Percentiles rank a stretch among this genome's conserved stretches.
These are phyloP conservation scores for Labeo rohita DNA, from an alignment of 2,113 vertebrate genomes.

Conservation along the genomic window DNA sequence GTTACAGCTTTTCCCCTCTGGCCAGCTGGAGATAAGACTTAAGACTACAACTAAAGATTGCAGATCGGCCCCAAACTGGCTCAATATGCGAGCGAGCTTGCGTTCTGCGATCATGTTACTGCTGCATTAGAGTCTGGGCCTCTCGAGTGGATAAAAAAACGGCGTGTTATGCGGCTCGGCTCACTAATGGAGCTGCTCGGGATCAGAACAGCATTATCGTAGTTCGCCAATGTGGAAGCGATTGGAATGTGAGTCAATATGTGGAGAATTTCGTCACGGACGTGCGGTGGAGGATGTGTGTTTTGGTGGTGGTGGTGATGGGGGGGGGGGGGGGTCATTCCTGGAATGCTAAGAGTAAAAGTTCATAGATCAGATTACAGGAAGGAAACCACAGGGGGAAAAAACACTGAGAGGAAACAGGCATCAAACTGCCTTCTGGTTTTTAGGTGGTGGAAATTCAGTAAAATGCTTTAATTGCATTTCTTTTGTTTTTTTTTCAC, in stretches of 20 bases:
- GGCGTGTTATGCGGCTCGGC: neutral
- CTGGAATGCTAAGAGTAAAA: conserved; percentile 27
- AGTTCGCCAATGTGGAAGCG: neutral
- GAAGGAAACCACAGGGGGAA: conserved; percentile 55
- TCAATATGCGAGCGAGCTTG: conserved; percentile 34
- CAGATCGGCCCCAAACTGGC: conserved; percentile 7
- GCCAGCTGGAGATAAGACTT: conserved; percentile 51
- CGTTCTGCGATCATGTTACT: conserved; percentile 49
- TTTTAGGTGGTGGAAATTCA: neutral
- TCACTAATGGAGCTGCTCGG: neutral
- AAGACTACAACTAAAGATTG: conserved; percentile 24
- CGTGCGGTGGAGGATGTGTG: neutral
- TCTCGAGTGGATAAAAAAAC: neutral
- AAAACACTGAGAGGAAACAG: conserved; percentile 52
- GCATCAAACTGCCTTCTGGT: conserved; percentile 23
- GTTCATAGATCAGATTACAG: conserved; percentile 59
- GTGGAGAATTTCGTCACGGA: neutral
- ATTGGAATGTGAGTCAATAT: conserved; percentile 4
- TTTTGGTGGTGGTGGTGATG: neutral
- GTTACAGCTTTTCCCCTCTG: conserved; percentile 41
- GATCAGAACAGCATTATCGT: neutral
- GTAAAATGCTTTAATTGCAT: neutral
- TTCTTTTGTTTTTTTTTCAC: too few species aligned
- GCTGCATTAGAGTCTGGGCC: conserved; percentile 29
- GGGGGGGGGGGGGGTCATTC: neutral